phyloP scores from a whole-genome alignment of 2,113 vertebrate genomes.

The Poeciliopsis retropinna region DNA sequence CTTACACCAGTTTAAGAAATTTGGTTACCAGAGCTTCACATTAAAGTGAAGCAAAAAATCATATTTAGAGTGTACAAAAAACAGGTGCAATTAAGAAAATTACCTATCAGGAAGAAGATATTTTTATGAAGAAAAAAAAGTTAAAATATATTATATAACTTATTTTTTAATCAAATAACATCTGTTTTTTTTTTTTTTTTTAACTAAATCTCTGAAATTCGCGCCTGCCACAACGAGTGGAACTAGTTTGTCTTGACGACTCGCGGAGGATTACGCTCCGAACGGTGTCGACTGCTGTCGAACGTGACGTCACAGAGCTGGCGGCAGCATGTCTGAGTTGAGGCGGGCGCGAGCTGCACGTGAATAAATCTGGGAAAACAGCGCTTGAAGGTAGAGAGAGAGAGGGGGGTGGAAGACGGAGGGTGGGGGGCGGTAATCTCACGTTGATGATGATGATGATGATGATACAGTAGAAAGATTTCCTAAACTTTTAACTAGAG shows the following conservation, averaged over 20 bases:
- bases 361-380: constrained; percentile 83
- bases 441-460: background rate
- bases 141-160: background rate
- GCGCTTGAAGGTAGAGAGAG: constrained; percentile 48
- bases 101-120: background rate
- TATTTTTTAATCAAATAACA: background rate
- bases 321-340: constrained; percentile 87
- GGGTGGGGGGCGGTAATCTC: background rate
- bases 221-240: constrained; percentile 37
- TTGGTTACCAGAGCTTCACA: too few species aligned
- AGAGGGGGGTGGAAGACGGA: background rate
- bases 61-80: too few species aligned
- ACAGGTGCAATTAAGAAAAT: background rate
- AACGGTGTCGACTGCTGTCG: constrained; percentile 65
- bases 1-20: too few species aligned
- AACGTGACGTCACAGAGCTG: constrained; percentile 82
- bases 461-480: constrained; percentile 31
- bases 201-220: constrained; percentile 35
- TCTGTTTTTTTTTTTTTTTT: background rate
- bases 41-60: too few species aligned
- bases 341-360: constrained; percentile 81
- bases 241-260: constrained; percentile 75
- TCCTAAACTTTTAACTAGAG: constrained; percentile 19
- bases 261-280: constrained; percentile 75
- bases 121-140: background rate